Evolutionary conservation across 1,140 invertebrate genomes (phyloP).

Genomic region (Bombus consobrinus): DNA sequence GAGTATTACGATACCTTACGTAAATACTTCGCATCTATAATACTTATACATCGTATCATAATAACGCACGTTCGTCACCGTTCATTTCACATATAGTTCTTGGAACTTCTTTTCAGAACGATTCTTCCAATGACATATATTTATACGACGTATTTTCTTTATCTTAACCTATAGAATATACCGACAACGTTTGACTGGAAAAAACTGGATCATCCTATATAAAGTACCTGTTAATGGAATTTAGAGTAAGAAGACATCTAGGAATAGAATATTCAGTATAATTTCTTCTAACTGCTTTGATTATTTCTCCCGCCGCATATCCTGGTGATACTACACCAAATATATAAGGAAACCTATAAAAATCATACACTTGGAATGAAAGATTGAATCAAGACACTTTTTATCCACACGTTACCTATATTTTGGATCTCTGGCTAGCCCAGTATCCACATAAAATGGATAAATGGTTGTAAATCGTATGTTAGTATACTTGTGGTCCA

Average conservation of each 20-base stretch:
- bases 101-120: too few species aligned
- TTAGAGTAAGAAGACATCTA: conserved; percentile 69
- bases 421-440: conserved; percentile 70
- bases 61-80: too few species aligned
- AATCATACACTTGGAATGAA: background rate
- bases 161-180: too few species aligned
- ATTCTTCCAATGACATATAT: too few species aligned
- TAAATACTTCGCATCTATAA: too few species aligned
- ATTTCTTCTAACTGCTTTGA: conserved; percentile 72
- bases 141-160: too few species aligned
- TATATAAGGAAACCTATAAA: conserved; percentile 71
- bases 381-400: background rate
- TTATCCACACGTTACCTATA: conserved; percentile 67
- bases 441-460: conserved; percentile 75
- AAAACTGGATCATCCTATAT: too few species aligned
- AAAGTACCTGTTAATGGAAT: conserved; percentile 69
- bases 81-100: too few species aligned
- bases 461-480: conserved; percentile 75
- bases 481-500: conserved; percentile 37
- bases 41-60: too few species aligned
- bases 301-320: conserved; percentile 71
- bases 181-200: too few species aligned
- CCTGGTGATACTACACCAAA: conserved; percentile 68
- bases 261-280: conserved; percentile 75
- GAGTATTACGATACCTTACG: too few species aligned